Conservation (phyloP, 2,797 vertebrate genomes). For the Phataginus tetradactyla region DNA sequence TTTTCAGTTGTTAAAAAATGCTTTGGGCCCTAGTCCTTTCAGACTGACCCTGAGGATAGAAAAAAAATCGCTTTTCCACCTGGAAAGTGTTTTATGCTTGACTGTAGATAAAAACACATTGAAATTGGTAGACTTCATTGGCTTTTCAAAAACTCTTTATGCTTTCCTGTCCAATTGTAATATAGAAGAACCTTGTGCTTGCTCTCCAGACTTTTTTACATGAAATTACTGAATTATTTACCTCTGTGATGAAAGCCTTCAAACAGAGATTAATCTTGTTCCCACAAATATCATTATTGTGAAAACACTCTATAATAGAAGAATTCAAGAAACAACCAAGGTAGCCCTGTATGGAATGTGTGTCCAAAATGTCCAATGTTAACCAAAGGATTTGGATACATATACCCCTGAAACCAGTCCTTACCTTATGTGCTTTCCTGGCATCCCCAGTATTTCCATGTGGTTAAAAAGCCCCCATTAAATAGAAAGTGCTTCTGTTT, state of each 20-base stretch:
- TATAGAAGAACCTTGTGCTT: not conserved
- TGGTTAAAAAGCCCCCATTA: not conserved
- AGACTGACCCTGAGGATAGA: not conserved
- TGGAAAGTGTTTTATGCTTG: not conserved
- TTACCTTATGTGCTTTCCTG: not conserved
- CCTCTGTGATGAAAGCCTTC: not conserved
- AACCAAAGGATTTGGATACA: not conserved
- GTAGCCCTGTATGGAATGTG: not conserved
- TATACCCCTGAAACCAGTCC: not conserved
- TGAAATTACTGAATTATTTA: slow-evolving; percentile 35
- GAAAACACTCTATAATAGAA: not conserved
- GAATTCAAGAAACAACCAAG: not conserved
- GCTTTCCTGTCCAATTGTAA: not conserved
- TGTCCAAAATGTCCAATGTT: not conserved
- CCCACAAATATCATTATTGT: not conserved
- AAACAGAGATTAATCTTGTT: not conserved
- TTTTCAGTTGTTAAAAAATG: not conserved
- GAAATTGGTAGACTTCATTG: slow-evolving; percentile 28
- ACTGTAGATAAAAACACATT: not conserved
- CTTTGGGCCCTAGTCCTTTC: not conserved
- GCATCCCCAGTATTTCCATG: not conserved
- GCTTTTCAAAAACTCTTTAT: not conserved
- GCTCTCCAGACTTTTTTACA: not conserved
- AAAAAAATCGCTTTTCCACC: not conserved
- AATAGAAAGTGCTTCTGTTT: not conserved